Evolutionary conservation across 2,888 invertebrate species (phyloP), one percentile per base, ranked within the genome.

Genomic region (Sarcophaga subvicina): DNA sequence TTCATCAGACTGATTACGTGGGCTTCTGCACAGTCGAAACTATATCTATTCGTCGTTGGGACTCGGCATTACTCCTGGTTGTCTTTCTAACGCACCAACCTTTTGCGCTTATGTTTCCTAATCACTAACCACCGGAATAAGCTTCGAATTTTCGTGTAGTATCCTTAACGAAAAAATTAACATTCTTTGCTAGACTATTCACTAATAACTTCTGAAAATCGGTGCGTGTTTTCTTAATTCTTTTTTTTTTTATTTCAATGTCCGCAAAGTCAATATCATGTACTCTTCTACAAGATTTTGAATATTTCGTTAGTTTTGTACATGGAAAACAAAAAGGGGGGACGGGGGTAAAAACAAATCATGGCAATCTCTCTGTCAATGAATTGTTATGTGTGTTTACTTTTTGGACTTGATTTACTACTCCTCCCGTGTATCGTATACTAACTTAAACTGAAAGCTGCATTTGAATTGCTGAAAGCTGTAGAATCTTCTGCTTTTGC

Each of bases 361-460:
- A 83, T 80, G 60, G 80, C 62, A 70, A 86, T 84, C 84, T 72
- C 17, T 54, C 81, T 82, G 80, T 77, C 87, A 85, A 81, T 83
- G 86, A 79, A 71, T 80, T 80, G 88, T 86, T 82, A 79, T 84
- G 67, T 77, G 64, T 83, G 77, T 85, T 85, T 87, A 78, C 80
- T 73, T 82, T 62, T 85, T 70, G 59, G 47, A 76, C 81, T 84
- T 72, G 84, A 81, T 67, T 66, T 71, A 76, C 87, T 76, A 76
- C 87, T 72, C 67, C 71, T 76, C 78, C 83, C 17, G 67, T 81
- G 6, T 59, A 49, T 49, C n/a, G 27, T 37, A 49, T 49, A 49
- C 22, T 37, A 22, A 60, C 11, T 49, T 72, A 64, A 59, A 64
- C 82, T 64, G 37, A 54, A 54, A 64, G 54, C n/a, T 14, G 12